Evolutionary conservation across 2,888 invertebrate species (phyloP), one percentile per base, ranked within the genome.

Genomic region (Fragum fragum): DNA sequence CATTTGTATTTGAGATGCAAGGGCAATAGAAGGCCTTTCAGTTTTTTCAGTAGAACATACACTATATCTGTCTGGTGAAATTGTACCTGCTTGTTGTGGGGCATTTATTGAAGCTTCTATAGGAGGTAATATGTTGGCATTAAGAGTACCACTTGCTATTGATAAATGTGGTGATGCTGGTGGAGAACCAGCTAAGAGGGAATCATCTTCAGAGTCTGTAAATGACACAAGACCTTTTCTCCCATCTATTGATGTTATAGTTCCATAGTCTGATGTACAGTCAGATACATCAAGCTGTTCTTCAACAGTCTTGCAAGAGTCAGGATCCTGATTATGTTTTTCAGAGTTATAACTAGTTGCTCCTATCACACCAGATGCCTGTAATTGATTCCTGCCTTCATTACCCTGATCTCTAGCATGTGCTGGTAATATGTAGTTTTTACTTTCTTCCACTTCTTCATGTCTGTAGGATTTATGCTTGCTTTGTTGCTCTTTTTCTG

Each of bases 241-340:
- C 18, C 88, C 86, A 69, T 89, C 89, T 61, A 85, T 77, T 11
- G 86, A 86, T 16, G 85, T 87, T 42, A 89, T 86, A 39, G 89
- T 88, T 14, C 89, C 89, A 81, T 89, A 88, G 26, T 89, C 89
- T 47, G 89, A 88, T 14, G 87, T 87, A 61, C 66, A 77, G 39
- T 87, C 87, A 21, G 83, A 86, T 39, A 84, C 87, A 66, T 80
- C 59, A 5, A 74, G 59, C n/a, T 73, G 36, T 71, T 59, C 53
- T 42, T 63, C 74, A 32, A 57, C 72, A 36, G 23, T 29, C n/a
- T 36, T 28, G n/a, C 1, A 21, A 69, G 9, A 5, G 11, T 66
- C 66, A 36, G 66, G 39, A 21, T 36, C 28, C 14, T 52, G 18
- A 47, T 32, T 61, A 42, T 57, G 39, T 29, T 39, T 55, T 1